Evolutionary conservation across 2,113 vertebrate genomes (phyloP).

Genomic region (Archilochus colubris): DNA sequence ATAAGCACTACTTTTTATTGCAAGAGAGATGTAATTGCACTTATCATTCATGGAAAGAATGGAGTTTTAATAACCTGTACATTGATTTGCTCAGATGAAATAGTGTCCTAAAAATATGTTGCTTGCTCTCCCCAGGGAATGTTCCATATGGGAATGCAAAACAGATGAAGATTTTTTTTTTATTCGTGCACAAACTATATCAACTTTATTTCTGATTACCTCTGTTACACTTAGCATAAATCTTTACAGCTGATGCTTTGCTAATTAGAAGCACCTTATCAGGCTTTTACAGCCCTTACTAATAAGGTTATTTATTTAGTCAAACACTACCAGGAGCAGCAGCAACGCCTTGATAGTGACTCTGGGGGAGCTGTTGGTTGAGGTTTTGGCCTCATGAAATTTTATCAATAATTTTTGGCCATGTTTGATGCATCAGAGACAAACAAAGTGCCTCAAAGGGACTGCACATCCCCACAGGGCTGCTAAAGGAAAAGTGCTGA

Average conservation of each 20-base stretch:
- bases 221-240: constrained; percentile 35
- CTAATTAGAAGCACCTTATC: constrained; percentile 62
- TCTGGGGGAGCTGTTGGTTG: not conserved
- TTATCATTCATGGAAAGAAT: constrained; percentile 80
- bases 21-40: constrained; percentile 78
- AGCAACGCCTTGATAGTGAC: constrained; percentile 18
- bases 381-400: not conserved
- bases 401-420: constrained; percentile 17
- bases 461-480: not conserved
- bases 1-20: constrained; percentile 78
- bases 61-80: constrained; percentile 75
- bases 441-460: not conserved
- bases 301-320: constrained; percentile 66
- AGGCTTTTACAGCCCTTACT: constrained; percentile 59
- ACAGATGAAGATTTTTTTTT: constrained; percentile 40
- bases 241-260: constrained; percentile 22
- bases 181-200: not conserved
- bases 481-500: not conserved
- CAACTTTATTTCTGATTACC: not conserved
- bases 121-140: constrained; percentile 9
- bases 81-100: constrained; percentile 78
- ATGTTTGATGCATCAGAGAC: not conserved
- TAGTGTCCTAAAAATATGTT: constrained; percentile 71
- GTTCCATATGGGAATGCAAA: constrained; percentile 64
- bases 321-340: constrained; percentile 44